These are phyloP conservation scores for Ploceus nigricollis DNA, from an alignment of 2,113 vertebrate genomes.

Conservation along the genomic window DNA sequence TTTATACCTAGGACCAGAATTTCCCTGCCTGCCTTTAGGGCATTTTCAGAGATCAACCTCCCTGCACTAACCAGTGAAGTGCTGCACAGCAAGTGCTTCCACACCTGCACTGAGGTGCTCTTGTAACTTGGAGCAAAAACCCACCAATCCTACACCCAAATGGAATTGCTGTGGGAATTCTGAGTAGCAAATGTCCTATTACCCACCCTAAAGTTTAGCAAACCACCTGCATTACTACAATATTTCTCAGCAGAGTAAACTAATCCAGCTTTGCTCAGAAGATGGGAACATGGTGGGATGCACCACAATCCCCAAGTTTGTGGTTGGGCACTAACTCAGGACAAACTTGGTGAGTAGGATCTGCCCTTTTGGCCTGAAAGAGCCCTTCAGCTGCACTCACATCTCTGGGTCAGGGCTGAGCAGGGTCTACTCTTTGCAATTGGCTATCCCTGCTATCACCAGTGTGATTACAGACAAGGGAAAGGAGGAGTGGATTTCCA, in stretches of 20 bases:
- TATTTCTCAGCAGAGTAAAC: neutral
- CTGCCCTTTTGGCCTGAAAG: neutral
- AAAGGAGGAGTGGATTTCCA: neutral
- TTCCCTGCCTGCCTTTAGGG: neutral
- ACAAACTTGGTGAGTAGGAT: rapidly evolving
- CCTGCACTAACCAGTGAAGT: neutral
- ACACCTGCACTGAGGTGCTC: neutral
- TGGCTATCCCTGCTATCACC: neutral
- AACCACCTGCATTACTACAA: neutral
- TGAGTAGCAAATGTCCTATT: neutral
- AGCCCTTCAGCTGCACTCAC: neutral
- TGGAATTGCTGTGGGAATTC: neutral
- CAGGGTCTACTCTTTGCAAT: neutral
- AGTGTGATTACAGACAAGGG: neutral
- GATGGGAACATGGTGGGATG: neutral
- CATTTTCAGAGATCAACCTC: neutral
- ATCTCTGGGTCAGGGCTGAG: neutral
- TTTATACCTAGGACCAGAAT: neutral
- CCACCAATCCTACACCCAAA: rapidly evolving
- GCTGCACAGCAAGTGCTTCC: neutral
- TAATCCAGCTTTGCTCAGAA: neutral
- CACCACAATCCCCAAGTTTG: rapidly evolving
- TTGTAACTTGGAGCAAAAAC: neutral
- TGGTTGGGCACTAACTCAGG: neutral
- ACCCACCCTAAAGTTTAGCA: neutral